phyloP scores from a whole-genome alignment of 2,888 invertebrate genomes.

The Meteorus colon region DNA sequence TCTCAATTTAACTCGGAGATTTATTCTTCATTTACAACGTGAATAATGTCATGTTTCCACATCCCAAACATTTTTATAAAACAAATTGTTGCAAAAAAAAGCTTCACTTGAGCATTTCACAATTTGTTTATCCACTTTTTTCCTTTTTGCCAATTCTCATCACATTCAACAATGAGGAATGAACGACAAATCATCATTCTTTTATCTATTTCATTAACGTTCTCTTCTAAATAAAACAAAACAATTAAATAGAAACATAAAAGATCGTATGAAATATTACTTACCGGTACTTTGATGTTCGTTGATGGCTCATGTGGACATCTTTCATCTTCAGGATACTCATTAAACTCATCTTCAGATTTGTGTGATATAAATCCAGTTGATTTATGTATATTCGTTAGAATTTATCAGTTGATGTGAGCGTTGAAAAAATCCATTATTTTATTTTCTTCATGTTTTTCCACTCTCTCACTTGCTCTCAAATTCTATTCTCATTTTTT shows the following conservation, averaged over 20 bases:
- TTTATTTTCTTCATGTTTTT: not conserved
- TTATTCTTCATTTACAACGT: too few species aligned
- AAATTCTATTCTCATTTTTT: not conserved
- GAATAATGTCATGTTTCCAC: too few species aligned
- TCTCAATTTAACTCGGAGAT: too few species aligned
- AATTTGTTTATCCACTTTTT: too few species aligned
- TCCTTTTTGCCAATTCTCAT: too few species aligned
- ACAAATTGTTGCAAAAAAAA: too few species aligned
- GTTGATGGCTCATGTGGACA: not conserved
- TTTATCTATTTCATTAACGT: too few species aligned
- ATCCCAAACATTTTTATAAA: too few species aligned
- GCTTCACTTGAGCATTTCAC: too few species aligned
- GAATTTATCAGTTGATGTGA: not conserved
- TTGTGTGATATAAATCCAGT: not conserved
- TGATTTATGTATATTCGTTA: not conserved
- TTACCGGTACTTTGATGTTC: conserved; percentile 11
- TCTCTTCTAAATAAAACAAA: too few species aligned
- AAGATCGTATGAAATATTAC: not conserved
- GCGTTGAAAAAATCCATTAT: not conserved
- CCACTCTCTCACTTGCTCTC: not conserved
- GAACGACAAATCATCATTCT: too few species aligned
- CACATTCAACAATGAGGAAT: too few species aligned
- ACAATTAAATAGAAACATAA: not conserved
- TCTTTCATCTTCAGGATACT: not conserved
- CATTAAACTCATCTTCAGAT: not conserved